Base-by-base conservation (phyloP, 2,113 vertebrate species). In the Gorsachius goisagi region DNA sequence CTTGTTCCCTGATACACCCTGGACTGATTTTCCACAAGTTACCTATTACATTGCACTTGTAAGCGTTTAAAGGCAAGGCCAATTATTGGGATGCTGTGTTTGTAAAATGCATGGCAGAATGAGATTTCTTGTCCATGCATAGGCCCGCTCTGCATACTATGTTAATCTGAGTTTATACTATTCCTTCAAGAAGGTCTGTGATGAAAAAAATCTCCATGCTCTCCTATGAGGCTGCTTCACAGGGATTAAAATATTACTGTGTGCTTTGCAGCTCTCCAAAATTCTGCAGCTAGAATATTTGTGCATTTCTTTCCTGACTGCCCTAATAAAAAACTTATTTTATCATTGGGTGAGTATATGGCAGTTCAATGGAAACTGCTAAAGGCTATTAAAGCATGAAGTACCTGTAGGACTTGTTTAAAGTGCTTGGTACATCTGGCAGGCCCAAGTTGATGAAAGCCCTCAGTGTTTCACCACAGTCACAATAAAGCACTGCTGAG, bases 361-460 rank as follows among this genome's bases (percentile, higher is more conserved):
- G 58, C 30, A 75, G 47, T 92, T 79, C 75, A 87, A 72, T 82
- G 35, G 62, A 50, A 84, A 85, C 1, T 5, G 24, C 69, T 92
- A 76, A 96, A 95, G 77, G 77, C 35, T 4, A 1, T 78, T 91
- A 81, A 90, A 87, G 56, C 35, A 35, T 69, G 62, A 92, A 90
- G 53, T 71, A 94, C 94, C 80, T 91, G 63, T 86, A 92, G 69
- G 76, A 93, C 52, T 94, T 89, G 30, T 89, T 93, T 87, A 72
- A 93, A 92, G 53, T 78, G 45, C 49, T 74, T 87, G 66, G 52
- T 89, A 52, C 41, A 82, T 76, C 89, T 92, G 86, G 86, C 92
- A 89, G 67, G 72, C 49, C 77, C 94, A 95, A 87, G n/a, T 33
- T 75, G 73, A 91, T 90, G 73, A 95, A 95, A 94, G 39, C 44